Evolutionary conservation across 2,113 vertebrate genomes (phyloP).

Genomic region (Psammodynastes pulverulentus): DNA sequence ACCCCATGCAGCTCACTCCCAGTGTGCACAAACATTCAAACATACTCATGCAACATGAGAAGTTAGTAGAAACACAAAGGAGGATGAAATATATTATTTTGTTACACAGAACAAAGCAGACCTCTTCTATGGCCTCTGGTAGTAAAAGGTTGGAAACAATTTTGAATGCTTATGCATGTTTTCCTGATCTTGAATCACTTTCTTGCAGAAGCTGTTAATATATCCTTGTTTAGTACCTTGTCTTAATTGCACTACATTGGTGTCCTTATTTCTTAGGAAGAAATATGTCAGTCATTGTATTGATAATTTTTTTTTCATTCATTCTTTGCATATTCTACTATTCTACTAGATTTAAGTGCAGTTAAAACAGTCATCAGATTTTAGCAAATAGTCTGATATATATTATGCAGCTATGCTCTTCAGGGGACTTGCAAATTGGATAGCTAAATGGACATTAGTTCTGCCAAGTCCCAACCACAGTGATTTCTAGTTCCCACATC

Average conservation of each 20-base stretch:
- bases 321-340: background rate
- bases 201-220: background rate
- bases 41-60: background rate
- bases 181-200: background rate
- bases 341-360: background rate
- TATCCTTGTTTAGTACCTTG: background rate
- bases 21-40: background rate
- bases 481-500: background rate
- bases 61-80: background rate
- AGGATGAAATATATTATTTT: background rate
- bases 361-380: background rate
- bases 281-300: background rate
- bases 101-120: background rate
- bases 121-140: background rate
- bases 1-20: background rate
- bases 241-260: background rate
- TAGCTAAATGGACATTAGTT: background rate
- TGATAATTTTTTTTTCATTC: background rate
- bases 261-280: background rate
- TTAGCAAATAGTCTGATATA: slow-evolving; percentile 5
- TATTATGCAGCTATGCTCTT: background rate
- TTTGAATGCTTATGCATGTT: background rate
- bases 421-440: background rate
- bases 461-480: background rate
- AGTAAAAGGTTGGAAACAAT: background rate